Evolutionary conservation across 2,113 vertebrate genomes (phyloP).

Genomic region (Mola mola): DNA sequence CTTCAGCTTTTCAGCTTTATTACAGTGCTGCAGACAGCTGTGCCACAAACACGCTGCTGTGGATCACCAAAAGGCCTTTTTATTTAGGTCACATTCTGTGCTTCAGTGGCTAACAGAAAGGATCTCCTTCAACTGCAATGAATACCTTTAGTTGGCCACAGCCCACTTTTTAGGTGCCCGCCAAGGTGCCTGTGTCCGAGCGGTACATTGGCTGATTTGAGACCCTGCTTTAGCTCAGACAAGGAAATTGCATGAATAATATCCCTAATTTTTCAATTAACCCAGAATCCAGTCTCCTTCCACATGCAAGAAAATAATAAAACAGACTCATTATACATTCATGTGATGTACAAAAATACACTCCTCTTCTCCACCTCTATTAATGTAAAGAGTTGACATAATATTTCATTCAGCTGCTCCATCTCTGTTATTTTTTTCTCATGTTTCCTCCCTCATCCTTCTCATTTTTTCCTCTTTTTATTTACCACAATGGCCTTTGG

Average conservation of each 20-base stretch:
- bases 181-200: conserved; percentile 23
- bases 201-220: conserved; percentile 53
- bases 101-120: conserved; percentile 69
- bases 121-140: conserved; percentile 68
- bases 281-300: conserved; percentile 27
- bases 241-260: conserved; percentile 51
- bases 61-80: conserved; percentile 70
- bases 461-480: conserved; percentile 1
- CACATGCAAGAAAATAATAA: conserved; percentile 33
- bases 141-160: conserved; percentile 69
- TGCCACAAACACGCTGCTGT: conserved; percentile 68
- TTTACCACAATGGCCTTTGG: conserved; percentile 56
- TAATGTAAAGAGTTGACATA: conserved; percentile 30
- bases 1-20: conserved; percentile 72
- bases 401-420: conserved; percentile 31
- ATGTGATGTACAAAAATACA: conserved; percentile 20
- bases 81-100: conserved; percentile 78
- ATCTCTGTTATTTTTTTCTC: conserved; percentile 21
- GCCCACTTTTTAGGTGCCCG: conserved; percentile 56
- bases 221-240: conserved; percentile 25
- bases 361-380: conserved; percentile 28
- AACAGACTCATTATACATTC: conserved; percentile 15
- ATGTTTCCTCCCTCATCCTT: neutral
- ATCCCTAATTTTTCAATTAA: conserved; percentile 47
- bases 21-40: conserved; percentile 72